phyloP scores from a whole-genome alignment of 2,113 vertebrate species.

The Cinclus cinclus region DNA sequence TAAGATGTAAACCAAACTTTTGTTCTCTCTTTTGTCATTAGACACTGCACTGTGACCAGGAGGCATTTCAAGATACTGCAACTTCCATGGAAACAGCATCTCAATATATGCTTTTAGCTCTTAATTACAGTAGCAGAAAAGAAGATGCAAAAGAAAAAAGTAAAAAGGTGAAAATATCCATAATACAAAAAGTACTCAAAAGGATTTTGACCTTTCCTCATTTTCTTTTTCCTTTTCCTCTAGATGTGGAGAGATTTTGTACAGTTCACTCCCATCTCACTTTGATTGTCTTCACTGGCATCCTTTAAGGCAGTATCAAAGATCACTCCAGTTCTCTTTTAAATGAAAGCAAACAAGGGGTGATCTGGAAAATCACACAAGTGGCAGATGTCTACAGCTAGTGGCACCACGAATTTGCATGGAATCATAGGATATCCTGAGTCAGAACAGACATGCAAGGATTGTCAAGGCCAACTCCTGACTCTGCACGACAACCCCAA shows the following conservation, averaged over 20 bases:
- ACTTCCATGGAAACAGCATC: background rate
- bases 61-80: background rate
- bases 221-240: background rate
- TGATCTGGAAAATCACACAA: background rate
- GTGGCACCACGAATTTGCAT: background rate
- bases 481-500: background rate
- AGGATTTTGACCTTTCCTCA: background rate
- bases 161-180: background rate
- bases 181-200: background rate
- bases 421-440: too few relatives aligned
- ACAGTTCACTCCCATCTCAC: fast-evolving
- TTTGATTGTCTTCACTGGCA: background rate
- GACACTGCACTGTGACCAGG: background rate
- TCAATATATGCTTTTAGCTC: background rate
- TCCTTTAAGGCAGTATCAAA: background rate
- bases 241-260: background rate
- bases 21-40: background rate
- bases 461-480: background rate
- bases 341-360: background rate
- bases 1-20: background rate
- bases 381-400: background rate
- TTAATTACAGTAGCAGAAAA: background rate
- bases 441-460: background rate
- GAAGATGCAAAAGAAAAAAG: background rate
- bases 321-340: background rate